A percentile compares a stretch with the other conserved stretches of the same genome.
phyloP scores from a whole-genome alignment of 2,113 vertebrate genomes.

The Arvicanthis niloticus region DNA sequence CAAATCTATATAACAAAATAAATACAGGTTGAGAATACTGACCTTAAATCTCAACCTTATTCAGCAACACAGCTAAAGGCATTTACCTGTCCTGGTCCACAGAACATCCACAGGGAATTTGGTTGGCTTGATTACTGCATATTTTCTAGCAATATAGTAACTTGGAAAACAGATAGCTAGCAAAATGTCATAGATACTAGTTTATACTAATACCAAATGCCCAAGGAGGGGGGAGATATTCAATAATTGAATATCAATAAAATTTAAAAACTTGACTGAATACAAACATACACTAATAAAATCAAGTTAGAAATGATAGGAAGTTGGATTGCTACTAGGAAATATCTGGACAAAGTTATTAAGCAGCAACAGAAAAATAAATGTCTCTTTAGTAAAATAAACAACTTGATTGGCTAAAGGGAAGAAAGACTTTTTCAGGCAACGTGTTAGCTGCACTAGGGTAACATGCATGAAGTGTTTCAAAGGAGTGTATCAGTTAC shows the following conservation, averaged over 20 bases:
- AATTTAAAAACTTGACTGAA: not conserved
- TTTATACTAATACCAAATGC: not conserved
- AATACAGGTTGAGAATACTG: not conserved
- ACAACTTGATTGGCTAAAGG: not conserved
- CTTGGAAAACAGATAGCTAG: not conserved
- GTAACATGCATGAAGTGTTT: not conserved
- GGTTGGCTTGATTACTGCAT: not conserved
- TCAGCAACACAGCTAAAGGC: not conserved
- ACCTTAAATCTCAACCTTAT: not conserved
- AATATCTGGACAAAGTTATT: not conserved
- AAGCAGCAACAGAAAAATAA: not conserved
- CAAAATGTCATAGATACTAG: not conserved
- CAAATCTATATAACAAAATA: constrained; percentile 9
- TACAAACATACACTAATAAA: not conserved
- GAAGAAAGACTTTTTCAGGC: not conserved
- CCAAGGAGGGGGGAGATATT: not conserved
- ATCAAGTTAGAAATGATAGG: not conserved
- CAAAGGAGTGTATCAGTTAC: not conserved
- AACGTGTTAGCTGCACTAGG: not conserved
- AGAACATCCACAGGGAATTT: not conserved
- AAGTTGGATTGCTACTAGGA: not conserved
- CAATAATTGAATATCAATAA: not conserved
- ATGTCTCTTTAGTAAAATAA: not conserved
- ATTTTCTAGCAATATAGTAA: not conserved
- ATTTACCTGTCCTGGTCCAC: not conserved